Conservation (phyloP, 2,113 vertebrate genomes). For the Hystrix brachyura region DNA sequence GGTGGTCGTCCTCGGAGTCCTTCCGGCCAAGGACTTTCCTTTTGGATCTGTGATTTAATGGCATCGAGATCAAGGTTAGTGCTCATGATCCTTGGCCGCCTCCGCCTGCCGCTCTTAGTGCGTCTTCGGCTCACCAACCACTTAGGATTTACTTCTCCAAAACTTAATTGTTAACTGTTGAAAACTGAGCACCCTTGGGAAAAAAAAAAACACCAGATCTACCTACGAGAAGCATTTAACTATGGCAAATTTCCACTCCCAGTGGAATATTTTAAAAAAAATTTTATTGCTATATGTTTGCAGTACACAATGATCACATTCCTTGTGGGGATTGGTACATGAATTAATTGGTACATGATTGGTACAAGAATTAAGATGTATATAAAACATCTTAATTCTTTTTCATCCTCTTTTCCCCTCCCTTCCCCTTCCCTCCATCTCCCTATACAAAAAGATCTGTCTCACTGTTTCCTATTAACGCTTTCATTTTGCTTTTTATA, state of each 20-base stretch:
- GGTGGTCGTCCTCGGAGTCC: slow-evolving; percentile 96
- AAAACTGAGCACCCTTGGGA: not conserved
- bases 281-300: not conserved
- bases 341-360: too few relatives aligned
- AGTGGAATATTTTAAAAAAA: not conserved
- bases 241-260: not conserved
- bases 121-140: not conserved
- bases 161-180: not conserved
- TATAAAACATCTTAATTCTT: not conserved
- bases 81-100: not conserved
- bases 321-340: not conserved
- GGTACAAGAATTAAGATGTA: not conserved
- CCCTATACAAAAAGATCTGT: not conserved
- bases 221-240: not conserved
- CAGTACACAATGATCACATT: not conserved
- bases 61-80: slow-evolving; percentile 52
- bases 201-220: not conserved
- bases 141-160: not conserved
- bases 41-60: slow-evolving; percentile 93
- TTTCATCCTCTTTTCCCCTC: not conserved
- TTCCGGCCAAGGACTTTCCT: slow-evolving; percentile 97
- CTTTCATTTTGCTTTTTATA: not conserved
- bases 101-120: too few relatives aligned
- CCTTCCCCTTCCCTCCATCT: not conserved
- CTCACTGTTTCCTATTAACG: not conserved